Base-by-base conservation (phyloP, 2,113 vertebrate species). In the Tupaia chinensis region DNA sequence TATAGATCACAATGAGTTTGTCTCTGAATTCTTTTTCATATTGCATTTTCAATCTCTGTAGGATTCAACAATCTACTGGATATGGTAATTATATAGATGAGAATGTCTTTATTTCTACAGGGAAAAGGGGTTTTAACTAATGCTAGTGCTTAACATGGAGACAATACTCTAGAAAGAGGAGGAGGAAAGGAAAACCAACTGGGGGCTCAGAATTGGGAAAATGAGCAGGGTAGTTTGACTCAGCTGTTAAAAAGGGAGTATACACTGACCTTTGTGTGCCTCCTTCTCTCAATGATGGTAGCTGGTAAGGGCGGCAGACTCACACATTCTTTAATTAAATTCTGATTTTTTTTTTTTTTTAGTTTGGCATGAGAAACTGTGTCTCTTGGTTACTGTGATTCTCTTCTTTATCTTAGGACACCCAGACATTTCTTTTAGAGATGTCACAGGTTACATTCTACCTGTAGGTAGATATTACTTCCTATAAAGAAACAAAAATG, bases 371-470 rank as follows among this genome's bases (percentile, higher is more conserved):
- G 76, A 53, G n/a, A 68, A 85, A 66, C 23, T n/a, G 14, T 22
- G 32, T 90, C 13, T 87, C 34, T n/a, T 76, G 53, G 14, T 23
- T 32, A 58, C 44, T 13, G 9, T 25, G 16, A 22, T 10, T 32
- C 44, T 73, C 2, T 27, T 65, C 17, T 70, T 87, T 93, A 68
- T 44, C 56, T 13, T 53, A 58, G 58, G 3, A 23, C 17, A 54
- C 44, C n/a, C 29, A 94, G n/a, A 85, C 25, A 61, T 22, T 84
- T 80, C 56, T 92, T 61, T 70, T 68, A 60, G 68, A 95, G 20
- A 79, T 54, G n/a, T 3, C 32, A 83, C 53, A 63, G 70, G 27
- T 90, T 66, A n/a, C 8, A 82, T 63, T 84, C 23, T 44, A 44
- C 34, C 60, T 61, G 20, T 61, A 25, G 23, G 29, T 58, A 4